Conservation (phyloP, 37 sponge, comb jelly and placozoan species). For the Chondrosia reniformis region DNA sequence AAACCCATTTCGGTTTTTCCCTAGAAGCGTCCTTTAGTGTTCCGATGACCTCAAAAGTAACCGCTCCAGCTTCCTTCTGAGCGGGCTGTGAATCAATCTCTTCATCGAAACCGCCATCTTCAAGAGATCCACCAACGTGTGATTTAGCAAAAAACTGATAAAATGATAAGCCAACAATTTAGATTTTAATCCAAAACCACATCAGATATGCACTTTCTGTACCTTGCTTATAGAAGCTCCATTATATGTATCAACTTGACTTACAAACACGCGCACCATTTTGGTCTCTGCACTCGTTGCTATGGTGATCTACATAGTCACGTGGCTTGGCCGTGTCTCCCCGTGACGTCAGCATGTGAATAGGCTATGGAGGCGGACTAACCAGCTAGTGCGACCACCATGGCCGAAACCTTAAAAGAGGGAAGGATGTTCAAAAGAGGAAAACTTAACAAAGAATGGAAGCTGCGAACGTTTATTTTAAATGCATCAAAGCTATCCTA, state of each 20-base stretch:
- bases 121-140: conserved; percentile 51
- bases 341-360: neutral
- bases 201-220: too few species aligned
- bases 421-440: conserved; percentile 77
- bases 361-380: neutral
- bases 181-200: neutral
- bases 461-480: conserved; percentile 71
- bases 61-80: conserved; percentile 14
- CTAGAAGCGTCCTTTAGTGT: conserved; percentile 47
- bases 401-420: conserved; percentile 61
- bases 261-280: conserved; percentile 84
- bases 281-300: too few species aligned
- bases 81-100: conserved; percentile 22
- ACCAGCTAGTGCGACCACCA: neutral
- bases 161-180: neutral
- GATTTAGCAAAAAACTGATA: conserved; percentile 45
- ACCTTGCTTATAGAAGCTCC: conserved; percentile 75
- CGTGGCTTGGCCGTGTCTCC: neutral
- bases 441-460: conserved; percentile 82
- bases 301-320: too few species aligned
- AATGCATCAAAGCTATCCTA: conserved; percentile 69
- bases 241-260: conserved; percentile 72
- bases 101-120: conserved; percentile 41
- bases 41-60: conserved; percentile 72
- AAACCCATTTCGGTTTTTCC: conserved; percentile 61